phyloP scores from a whole-genome alignment of 2,797 vertebrate genomes.

The Staurois parvus region DNA sequence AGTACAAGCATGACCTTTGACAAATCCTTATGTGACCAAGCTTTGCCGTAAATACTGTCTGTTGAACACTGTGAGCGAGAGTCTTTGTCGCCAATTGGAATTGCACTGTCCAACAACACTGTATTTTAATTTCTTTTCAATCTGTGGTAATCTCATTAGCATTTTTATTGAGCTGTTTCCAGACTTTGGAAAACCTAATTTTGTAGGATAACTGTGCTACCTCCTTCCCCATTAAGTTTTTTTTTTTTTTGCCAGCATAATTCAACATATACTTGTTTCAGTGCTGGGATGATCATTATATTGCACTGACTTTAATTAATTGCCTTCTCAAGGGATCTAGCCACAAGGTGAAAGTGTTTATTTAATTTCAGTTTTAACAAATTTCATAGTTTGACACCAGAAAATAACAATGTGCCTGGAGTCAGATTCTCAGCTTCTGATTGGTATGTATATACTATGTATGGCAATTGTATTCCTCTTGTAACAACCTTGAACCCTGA shows the following conservation, averaged over 20 bases:
- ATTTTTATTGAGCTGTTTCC: constrained; percentile 74
- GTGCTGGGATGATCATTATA: constrained; percentile 39
- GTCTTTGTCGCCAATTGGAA: constrained; percentile 76
- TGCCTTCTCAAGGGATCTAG: constrained; percentile 44
- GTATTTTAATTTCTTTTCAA: constrained; percentile 71
- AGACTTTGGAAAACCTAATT: constrained; percentile 70
- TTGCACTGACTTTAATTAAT: constrained; percentile 32
- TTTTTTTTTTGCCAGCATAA: constrained; percentile 36
- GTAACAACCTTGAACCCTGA: constrained; percentile 44
- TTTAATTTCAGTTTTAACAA: constrained; percentile 17
- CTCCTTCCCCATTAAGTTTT: constrained; percentile 58
- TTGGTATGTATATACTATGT: constrained; percentile 63
- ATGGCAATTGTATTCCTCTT: constrained; percentile 60
- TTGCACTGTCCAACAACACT: constrained; percentile 75
- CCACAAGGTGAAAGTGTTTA: constrained; percentile 12
- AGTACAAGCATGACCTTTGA: constrained; percentile 86
- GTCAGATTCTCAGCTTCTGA: constrained; percentile 61
- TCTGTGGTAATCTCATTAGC: constrained; percentile 76
- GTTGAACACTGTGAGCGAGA: constrained; percentile 80
- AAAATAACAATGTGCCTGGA: constrained; percentile 59
- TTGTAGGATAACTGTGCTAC: constrained; percentile 81
- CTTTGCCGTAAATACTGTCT: constrained; percentile 71
- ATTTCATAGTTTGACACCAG: constrained; percentile 51
- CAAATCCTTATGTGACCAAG: constrained; percentile 72
- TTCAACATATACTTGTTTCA: background rate